A percentile compares a stretch with the other conserved stretches of the same genome.
These are phyloP conservation scores for Oopsacas minuta DNA, from an alignment of 37 sponge, comb jelly and placozoan genomes.

Conservation along the genomic window DNA sequence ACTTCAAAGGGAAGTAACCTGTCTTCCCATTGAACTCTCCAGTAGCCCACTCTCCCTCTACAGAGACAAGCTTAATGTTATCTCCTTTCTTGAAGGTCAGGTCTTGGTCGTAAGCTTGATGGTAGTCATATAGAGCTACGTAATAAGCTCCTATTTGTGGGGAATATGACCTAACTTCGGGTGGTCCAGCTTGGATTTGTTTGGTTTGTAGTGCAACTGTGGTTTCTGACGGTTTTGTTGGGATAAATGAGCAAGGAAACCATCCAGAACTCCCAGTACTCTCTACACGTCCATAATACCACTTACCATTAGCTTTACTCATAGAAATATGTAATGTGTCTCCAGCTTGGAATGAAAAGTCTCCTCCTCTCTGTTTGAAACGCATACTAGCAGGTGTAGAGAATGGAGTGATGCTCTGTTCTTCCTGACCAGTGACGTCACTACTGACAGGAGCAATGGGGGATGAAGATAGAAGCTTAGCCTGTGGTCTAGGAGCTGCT, in stretches of 20 bases:
- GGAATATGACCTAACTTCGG: background rate
- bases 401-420: background rate
- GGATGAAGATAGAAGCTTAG: background rate
- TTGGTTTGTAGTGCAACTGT: background rate
- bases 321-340: background rate
- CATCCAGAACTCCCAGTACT: background rate
- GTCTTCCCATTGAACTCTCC: slow-evolving; percentile 38
- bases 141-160: background rate
- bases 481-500: background rate
- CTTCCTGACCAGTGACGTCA: background rate
- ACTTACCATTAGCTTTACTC: background rate
- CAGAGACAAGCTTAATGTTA: background rate
- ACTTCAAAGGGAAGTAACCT: slow-evolving; percentile 70
- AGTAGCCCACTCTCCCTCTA: slow-evolving; percentile 60
- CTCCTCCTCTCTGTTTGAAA: background rate
- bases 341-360: background rate
- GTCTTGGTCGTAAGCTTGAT: background rate
- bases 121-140: background rate
- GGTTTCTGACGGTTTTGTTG: background rate
- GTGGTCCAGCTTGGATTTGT: background rate
- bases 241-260: background rate
- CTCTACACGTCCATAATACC: background rate
- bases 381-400: background rate
- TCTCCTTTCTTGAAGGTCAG: slow-evolving; percentile 10
- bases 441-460: background rate